phyloP scores from a whole-genome alignment of 2,888 invertebrate species.

The Melieria omissa region DNA sequence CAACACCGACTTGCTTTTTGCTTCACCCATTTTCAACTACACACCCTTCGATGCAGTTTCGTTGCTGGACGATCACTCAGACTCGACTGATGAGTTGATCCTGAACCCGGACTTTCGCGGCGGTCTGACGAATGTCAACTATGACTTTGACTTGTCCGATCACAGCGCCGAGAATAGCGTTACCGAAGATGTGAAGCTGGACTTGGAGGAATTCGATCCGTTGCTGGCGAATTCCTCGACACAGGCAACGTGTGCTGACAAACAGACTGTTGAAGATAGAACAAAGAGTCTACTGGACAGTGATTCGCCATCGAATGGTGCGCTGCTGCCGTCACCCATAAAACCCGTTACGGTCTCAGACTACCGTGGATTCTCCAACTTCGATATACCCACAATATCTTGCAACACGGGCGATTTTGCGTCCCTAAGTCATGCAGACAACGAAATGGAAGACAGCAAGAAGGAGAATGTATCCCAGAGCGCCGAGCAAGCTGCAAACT shows the following conservation, averaged over 20 bases:
- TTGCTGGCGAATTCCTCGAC: constrained; percentile 42
- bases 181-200: constrained; percentile 69
- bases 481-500: too few species aligned
- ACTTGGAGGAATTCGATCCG: constrained; percentile 66
- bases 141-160: constrained; percentile 81
- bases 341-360: constrained; percentile 68
- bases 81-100: constrained; percentile 72
- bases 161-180: constrained; percentile 78
- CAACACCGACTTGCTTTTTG: constrained; percentile 70
- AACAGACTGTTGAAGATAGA: constrained; percentile 39
- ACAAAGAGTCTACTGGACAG: constrained; percentile 61
- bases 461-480: too few species aligned
- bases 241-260: constrained; percentile 17
- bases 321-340: constrained; percentile 72
- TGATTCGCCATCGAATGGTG: constrained; percentile 64
- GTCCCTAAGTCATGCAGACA: constrained; percentile 54
- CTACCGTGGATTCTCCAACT: constrained; percentile 73
- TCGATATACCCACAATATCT: constrained; percentile 74
- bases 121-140: constrained; percentile 77
- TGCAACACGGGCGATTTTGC: constrained; percentile 73
- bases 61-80: constrained; percentile 66
- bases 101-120: constrained; percentile 69
- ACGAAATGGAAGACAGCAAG: constrained; percentile 4
- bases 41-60: constrained; percentile 72
- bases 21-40: constrained; percentile 70